A percentile compares a stretch with the other conserved stretches of the same genome.
phyloP scores from a whole-genome alignment of 1,140 invertebrate genomes.

The Dendrolimus kikuchii region DNA sequence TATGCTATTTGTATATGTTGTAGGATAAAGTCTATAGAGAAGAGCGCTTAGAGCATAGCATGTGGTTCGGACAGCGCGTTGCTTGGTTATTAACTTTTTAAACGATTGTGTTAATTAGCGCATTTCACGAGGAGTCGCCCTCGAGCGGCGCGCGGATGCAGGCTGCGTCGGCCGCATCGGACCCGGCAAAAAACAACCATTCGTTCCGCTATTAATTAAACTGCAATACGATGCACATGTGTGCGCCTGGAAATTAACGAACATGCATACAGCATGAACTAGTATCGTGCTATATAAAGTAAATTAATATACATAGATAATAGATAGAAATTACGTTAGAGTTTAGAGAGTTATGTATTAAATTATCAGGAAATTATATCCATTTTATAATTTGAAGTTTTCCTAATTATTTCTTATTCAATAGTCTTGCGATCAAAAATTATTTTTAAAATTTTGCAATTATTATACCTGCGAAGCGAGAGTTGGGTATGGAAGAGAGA shows the following conservation, averaged over 20 bases:
- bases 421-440: too few species aligned
- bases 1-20: slow-evolving; percentile 3
- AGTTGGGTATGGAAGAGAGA: too few species aligned
- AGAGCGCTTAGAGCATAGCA: slow-evolving; percentile 32
- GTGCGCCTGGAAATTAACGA: slow-evolving; percentile 1
- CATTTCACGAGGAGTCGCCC: slow-evolving; percentile 42
- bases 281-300: too few species aligned
- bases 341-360: too few species aligned
- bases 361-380: too few species aligned
- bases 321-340: too few species aligned
- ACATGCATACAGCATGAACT: slow-evolving; percentile 3
- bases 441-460: too few species aligned
- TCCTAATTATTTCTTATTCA: too few species aligned
- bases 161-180: slow-evolving; percentile 31
- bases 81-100: slow-evolving; percentile 68
- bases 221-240: slow-evolving; percentile 20
- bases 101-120: slow-evolving; percentile 69
- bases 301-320: too few species aligned
- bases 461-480: too few species aligned
- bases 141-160: slow-evolving; percentile 28
- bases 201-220: slow-evolving; percentile 59
- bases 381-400: too few species aligned
- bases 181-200: slow-evolving; percentile 46
- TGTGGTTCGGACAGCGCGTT: slow-evolving; percentile 52
- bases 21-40: slow-evolving; percentile 7